Evolutionary conservation across 2,797 vertebrate genomes (phyloP).

Genomic region (Galaxias olidus): DNA sequence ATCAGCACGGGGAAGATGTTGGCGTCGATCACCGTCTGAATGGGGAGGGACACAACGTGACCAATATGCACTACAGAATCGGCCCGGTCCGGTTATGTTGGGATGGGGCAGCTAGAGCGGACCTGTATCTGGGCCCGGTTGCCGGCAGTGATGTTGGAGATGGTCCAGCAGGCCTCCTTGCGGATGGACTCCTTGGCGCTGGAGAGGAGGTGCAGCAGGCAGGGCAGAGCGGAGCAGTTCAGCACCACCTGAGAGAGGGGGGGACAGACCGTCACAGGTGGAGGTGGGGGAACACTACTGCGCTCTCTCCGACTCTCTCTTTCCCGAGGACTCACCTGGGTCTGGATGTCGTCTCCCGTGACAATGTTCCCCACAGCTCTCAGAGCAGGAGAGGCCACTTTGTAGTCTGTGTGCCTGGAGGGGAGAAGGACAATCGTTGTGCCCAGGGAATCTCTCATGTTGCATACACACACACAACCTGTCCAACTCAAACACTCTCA

Average conservation of each 20-base stretch:
- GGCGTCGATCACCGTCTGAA: constrained; percentile 91
- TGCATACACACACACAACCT: too few species aligned
- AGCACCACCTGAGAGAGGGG: constrained; percentile 83
- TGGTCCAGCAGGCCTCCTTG: constrained; percentile 96
- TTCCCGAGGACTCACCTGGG: constrained; percentile 78
- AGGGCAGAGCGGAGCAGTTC: constrained; percentile 94
- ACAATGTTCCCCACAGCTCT: constrained; percentile 97
- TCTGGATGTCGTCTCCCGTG: constrained; percentile 95
- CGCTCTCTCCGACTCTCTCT: neutral
- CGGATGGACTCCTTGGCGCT: constrained; percentile 95
- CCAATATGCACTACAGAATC: neutral
- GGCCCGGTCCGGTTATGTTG: neutral
- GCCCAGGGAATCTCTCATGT: constrained; percentile 12
- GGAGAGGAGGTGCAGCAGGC: constrained; percentile 90
- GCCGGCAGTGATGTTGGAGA: constrained; percentile 96
- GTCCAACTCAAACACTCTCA: neutral
- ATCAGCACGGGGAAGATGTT: constrained; percentile 92
- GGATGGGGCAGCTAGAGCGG: neutral
- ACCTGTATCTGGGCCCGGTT: constrained; percentile 97
- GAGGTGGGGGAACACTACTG: neutral
- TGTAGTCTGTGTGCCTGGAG: constrained; percentile 91
- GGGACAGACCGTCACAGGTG: too few species aligned
- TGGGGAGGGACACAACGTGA: neutral
- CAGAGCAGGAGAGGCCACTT: constrained; percentile 94
- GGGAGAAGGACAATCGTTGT: neutral